Conservation (phyloP, 2,888 invertebrate species). For the Heliconius hortense region DNA sequence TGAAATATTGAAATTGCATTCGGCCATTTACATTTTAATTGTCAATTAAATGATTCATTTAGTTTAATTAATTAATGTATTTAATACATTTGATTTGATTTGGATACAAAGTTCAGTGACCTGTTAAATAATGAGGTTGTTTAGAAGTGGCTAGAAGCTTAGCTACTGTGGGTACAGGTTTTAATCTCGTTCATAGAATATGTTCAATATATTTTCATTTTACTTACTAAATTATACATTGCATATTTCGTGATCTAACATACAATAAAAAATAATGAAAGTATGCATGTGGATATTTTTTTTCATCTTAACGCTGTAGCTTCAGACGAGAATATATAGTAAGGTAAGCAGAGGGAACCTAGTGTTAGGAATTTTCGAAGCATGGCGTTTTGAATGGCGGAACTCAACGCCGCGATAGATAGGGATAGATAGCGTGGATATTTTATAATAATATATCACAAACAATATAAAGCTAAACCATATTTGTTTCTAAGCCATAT, state of each 20-base stretch:
- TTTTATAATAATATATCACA: too few species aligned
- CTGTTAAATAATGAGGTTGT: neutral
- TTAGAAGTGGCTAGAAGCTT: neutral
- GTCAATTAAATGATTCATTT: neutral
- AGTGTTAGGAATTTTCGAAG: too few species aligned
- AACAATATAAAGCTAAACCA: neutral
- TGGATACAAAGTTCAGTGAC: neutral
- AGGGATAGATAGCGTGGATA: neutral
- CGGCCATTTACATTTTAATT: conserved; percentile 6
- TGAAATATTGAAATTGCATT: neutral
- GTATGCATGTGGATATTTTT: too few species aligned
- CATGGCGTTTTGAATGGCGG: too few species aligned
- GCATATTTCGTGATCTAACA: too few species aligned
- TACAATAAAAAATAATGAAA: too few species aligned
- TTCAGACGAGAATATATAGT: too few species aligned
- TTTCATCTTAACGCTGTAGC: too few species aligned
- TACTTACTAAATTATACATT: too few species aligned
- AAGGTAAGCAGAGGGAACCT: too few species aligned
- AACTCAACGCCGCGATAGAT: too few species aligned
- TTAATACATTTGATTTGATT: neutral
- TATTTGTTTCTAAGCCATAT: neutral
- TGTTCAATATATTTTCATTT: too few species aligned
- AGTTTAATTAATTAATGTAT: conserved; percentile 1
- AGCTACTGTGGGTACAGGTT: neutral
- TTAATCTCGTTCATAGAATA: neutral